Evolutionary conservation across 2,797 vertebrate genomes (phyloP), one percentile per base, ranked within the genome.

Genomic region (Phrynocephalus vlangalii): DNA sequence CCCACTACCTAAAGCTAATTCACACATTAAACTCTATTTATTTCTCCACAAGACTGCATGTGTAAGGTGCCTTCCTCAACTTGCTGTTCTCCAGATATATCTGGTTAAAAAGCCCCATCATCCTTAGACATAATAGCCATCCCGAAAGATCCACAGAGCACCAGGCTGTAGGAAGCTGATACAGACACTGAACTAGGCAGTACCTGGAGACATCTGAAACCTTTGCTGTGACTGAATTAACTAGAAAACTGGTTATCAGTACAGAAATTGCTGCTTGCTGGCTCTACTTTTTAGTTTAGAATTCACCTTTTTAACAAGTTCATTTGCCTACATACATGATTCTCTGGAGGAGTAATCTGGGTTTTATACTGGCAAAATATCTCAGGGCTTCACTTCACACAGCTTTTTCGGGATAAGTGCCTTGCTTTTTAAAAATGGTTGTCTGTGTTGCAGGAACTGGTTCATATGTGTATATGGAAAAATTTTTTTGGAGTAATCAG

Each of bases 1-100:
- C 68, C 71, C 87, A 86, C 83, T 48, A 48, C 73, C 91, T 81
- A 91, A 87, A 85, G 91, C 88, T 93, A 75, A 70, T 38, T 79
- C 24, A 24, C n/a, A 30, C 48, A 56, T 22, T 22, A 79, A 67
- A 28, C 7, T 63, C 72, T 71, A 82, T 85, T 87, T 75, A 89
- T 83, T 75, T 80, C 78, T 28, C 56, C 66, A 75, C 18, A 76
- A 11, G 48, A n/a, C 50, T 82, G 72, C 22, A 26, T 24, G 20
- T 50, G 20, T 48, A 82, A 44, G 70, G 28, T 73, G 48, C 60
- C 18, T 63, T 63, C 60, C 18, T 15, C 60, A 20, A 63, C 60
- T 63, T 63, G 52, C 9, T 56, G 60, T 63, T 63, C 60, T 63
- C 60, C 13, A 18, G 13, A 63, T 15, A 18, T 63, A 18, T 63